Evolutionary conservation across 2,797 vertebrate species (phyloP), one percentile per base, ranked within the genome.

Genomic region (Neostethus bicornis): DNA sequence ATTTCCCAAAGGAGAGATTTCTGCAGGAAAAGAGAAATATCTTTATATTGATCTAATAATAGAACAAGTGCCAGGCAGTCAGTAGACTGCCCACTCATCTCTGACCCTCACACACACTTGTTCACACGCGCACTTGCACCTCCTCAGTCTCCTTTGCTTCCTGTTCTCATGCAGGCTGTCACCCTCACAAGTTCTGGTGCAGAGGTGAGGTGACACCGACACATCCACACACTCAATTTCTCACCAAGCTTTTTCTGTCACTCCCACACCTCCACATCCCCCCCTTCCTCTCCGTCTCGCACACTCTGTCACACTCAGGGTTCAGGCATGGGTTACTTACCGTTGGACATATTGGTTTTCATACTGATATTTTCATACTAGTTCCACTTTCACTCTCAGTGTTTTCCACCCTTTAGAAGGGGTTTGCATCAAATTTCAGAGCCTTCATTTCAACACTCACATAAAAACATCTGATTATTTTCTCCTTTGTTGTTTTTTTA

Each of bases 161-260:
- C 82, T 85, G 81, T 79, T 75, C 72, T 53, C 78, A 79, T 51
- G 49, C 75, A 63, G 82, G 66, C 80, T 86, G 81, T 81, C 77
- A 32, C 80, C 74, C 70, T 86, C 74, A 71, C 60, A 55, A 74
- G 69, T 80, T 54, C 64, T 70, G 68, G 62, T 60, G 70, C 70
- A 72, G 60, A 83, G 53, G 49, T 48, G 75, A 82, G 75, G 70
- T 75, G 78, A 71, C 75, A 80, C 20, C 21, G 21, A 70, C 65
- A 65, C 61, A 71, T 54, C 23, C 49, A 59, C 53, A 64, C 60
- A 63, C 69, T 71, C 79, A 45, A 79, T 81, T 76, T 85, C 68
- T 83, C 81, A 80, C 75, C 55, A 61, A 61, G 73, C 67, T 78
- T 80, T 84, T 66, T 79, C 70, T 73, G 65, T 77, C 63, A 11